Conservation (phyloP, 2,888 invertebrate genomes). For the Achlya flavicornis region DNA sequence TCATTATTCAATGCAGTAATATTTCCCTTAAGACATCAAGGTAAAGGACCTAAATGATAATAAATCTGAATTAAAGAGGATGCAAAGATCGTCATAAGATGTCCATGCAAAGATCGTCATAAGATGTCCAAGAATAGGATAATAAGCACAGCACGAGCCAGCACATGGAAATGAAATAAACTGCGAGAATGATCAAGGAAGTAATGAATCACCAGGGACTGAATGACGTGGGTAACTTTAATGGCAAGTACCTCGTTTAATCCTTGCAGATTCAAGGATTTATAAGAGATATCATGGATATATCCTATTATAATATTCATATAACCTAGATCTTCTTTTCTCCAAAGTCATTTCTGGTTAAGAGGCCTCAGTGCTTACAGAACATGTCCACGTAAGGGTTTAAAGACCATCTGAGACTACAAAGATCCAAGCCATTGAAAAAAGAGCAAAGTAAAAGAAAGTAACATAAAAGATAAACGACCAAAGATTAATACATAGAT, state of each 20-base stretch:
- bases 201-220: background rate
- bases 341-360: too few relatives aligned
- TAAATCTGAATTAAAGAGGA: background rate
- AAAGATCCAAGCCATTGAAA: too few relatives aligned
- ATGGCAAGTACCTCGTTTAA: background rate
- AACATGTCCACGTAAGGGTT: too few relatives aligned
- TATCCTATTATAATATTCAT: too few relatives aligned
- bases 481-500: too few relatives aligned
- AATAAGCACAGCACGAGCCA: background rate
- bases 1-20: background rate
- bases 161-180: background rate
- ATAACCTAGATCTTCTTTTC: too few relatives aligned
- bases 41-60: background rate
- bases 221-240: background rate
- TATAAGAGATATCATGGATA: too few relatives aligned
- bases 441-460: too few relatives aligned
- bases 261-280: background rate
- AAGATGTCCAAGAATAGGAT: background rate
- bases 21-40: too few relatives aligned
- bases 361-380: too few relatives aligned
- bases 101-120: background rate
- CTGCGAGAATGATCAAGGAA: slow-evolving; percentile 4
- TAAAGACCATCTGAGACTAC: too few relatives aligned
- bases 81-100: background rate
- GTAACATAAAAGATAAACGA: too few relatives aligned